These are phyloP conservation scores for Myrmecobius fasciatus DNA, from an alignment of 2,113 vertebrate species.

Conservation along the genomic window DNA sequence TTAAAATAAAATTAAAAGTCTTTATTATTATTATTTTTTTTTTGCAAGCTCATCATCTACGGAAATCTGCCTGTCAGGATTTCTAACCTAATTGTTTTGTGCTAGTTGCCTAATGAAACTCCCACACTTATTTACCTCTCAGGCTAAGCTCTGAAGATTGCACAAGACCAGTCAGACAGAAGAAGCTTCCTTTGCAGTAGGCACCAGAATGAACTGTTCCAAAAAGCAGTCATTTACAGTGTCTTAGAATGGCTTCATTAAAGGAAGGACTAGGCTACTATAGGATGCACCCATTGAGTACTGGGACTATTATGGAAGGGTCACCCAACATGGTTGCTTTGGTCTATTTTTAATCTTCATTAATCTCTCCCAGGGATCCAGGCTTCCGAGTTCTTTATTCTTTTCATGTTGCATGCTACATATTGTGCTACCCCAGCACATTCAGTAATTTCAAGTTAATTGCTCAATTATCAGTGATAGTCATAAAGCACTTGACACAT, in stretches of 20 bases:
- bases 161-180: constrained; percentile 80
- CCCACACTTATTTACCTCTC: constrained; percentile 76
- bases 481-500: constrained; percentile 88
- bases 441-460: constrained; percentile 88
- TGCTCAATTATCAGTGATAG: constrained; percentile 90
- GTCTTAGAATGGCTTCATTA: constrained; percentile 84
- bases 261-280: constrained; percentile 82
- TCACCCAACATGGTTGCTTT: constrained; percentile 85
- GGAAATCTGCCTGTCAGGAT: constrained; percentile 70
- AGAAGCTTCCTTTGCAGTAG: constrained; percentile 79
- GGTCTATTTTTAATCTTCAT: constrained; percentile 84
- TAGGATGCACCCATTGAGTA: constrained; percentile 85
- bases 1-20: constrained; percentile 52
- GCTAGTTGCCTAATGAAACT: constrained; percentile 78
- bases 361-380: constrained; percentile 84
- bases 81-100: constrained; percentile 80
- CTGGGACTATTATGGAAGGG: constrained; percentile 83
- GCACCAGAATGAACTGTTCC: constrained; percentile 82
- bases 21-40: constrained; percentile 43
- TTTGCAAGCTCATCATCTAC: constrained; percentile 66
- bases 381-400: constrained; percentile 85
- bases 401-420: constrained; percentile 87
- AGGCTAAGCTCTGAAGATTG: constrained; percentile 66
- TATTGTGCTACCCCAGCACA: constrained; percentile 88
- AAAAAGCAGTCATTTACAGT: constrained; percentile 83